Conservation (phyloP, 2,797 vertebrate species). For the Cyclura pinguis region DNA sequence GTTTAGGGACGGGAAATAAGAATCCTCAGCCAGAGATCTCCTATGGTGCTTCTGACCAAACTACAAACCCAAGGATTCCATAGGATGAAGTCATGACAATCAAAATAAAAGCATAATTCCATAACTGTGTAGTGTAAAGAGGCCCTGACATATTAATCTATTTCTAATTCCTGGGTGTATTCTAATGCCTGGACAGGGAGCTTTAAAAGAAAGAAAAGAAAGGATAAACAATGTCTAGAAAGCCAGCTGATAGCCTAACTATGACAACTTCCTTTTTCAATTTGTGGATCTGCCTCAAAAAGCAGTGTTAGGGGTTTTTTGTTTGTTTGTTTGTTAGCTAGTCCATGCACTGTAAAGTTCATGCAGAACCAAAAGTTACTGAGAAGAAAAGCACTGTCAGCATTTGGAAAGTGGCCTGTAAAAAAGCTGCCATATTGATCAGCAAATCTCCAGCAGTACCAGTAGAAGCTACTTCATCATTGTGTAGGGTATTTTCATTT, state of each 20-base stretch:
- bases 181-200: no score
- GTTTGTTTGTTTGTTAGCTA: constrained; percentile 15
- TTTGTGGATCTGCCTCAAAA: constrained; percentile 43
- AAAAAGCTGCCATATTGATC: neutral
- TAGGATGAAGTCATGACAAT: no score
- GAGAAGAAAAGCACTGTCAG: neutral
- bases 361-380: neutral
- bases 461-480: neutral
- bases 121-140: no score
- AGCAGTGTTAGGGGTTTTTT: constrained; percentile 23
- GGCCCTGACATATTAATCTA: no score
- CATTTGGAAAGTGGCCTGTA: neutral
- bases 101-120: no score
- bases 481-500: neutral
- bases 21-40: no score
- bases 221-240: constrained; percentile 40
- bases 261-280: constrained; percentile 29
- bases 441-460: neutral
- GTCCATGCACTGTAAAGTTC: constrained; percentile 29
- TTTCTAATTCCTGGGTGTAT: no score
- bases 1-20: no score
- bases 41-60: no score
- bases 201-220: constrained; percentile 34
- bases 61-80: no score
- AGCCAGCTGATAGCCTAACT: constrained; percentile 17